phyloP scores from a whole-genome alignment of 1,140 invertebrate species.

The Charaxes varanes region DNA sequence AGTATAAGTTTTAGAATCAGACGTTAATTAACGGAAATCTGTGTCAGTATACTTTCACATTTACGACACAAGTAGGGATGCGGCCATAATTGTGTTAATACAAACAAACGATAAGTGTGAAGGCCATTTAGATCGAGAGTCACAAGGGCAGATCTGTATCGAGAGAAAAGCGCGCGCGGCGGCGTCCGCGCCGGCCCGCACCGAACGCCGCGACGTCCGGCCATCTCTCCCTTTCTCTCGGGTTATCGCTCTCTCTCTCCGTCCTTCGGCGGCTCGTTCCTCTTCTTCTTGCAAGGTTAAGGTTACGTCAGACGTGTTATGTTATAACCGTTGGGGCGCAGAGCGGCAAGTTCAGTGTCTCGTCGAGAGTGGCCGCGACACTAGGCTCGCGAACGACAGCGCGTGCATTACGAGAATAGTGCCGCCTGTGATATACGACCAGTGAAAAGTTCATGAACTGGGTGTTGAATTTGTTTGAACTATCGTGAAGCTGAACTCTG shows the following conservation, averaged over 20 bases:
- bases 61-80: too few relatives aligned
- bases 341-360: constrained; percentile 74
- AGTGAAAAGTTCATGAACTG: constrained; percentile 72
- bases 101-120: constrained; percentile 15
- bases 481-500: constrained; percentile 37
- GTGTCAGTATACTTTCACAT: too few relatives aligned
- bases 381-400: constrained; percentile 51
- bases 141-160: constrained; percentile 26
- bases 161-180: constrained; percentile 13
- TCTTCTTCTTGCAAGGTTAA: constrained; percentile 75
- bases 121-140: constrained; percentile 12
- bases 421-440: constrained; percentile 65
- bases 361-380: constrained; percentile 70
- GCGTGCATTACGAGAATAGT: constrained; percentile 57
- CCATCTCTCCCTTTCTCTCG: constrained; percentile 68
- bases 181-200: constrained; percentile 22
- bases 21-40: too few relatives aligned
- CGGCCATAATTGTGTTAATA: not conserved
- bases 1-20: too few relatives aligned
- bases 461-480: constrained; percentile 69
- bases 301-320: constrained; percentile 74
- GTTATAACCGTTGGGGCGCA: constrained; percentile 74
- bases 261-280: constrained; percentile 72
- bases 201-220: constrained; percentile 33
- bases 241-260: constrained; percentile 68